Conservation (phyloP, 2,888 invertebrate species). For the Chymomyza fuscimana region DNA sequence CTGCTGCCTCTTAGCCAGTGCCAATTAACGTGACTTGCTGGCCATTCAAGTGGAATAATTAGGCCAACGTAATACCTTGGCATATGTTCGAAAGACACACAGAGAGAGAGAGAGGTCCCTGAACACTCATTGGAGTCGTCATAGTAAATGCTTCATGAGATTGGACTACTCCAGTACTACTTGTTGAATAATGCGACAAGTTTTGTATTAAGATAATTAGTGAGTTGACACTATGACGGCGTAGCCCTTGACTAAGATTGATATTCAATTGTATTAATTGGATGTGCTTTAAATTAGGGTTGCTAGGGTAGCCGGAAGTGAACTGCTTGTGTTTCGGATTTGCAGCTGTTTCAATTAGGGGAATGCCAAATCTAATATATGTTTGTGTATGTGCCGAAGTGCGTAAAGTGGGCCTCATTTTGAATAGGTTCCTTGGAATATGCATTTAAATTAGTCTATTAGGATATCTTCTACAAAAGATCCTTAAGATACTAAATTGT, state of each 20-base stretch:
- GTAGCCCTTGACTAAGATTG: neutral
- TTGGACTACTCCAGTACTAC: neutral
- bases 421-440: no score
- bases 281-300: neutral
- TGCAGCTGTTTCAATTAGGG: no score
- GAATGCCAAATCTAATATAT: no score
- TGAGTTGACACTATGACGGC: neutral
- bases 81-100: neutral
- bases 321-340: neutral
- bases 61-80: constrained; percentile 20
- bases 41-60: constrained; percentile 52
- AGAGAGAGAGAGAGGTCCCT: neutral
- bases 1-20: neutral
- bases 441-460: no score
- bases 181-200: neutral
- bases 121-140: neutral
- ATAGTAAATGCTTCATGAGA: neutral
- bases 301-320: neutral
- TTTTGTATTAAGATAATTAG: neutral
- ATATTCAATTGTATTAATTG: neutral
- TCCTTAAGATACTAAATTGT: no score
- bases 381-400: no score
- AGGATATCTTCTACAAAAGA: no score
- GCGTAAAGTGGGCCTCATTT: no score
- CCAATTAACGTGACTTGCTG: constrained; percentile 44